Base-by-base conservation (phyloP, 2,113 vertebrate species). In the Boulengeromyrus knoepffleri region DNA sequence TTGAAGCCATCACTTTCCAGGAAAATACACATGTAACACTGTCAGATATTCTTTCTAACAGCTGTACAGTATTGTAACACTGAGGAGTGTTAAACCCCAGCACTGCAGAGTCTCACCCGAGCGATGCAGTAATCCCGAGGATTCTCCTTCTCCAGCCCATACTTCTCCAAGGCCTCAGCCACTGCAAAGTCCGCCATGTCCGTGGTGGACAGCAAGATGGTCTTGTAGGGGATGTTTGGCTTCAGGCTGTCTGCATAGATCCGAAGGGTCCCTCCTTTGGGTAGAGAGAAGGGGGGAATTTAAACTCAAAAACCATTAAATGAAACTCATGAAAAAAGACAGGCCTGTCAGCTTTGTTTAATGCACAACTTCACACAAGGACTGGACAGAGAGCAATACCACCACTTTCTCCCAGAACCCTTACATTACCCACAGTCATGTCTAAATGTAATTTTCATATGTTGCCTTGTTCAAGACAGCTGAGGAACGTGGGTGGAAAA, bases 171-270 rank as follows among this genome's bases (percentile, higher is more conserved):
- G n/a, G 98, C 98, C 92, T 99, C 99, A 5, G 96, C 94, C 93
- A 99, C 99, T 2, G 98, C 98, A 24, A 98, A 98, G 94, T 99
- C 98, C 0, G 98, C 97, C 8, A 97, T 97, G 94, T 99, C 98
- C 0, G 97, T 97, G 2, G 98, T 99, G 12, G 99, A 99, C 85
- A 99, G 95, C 90, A 99, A 96, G 96, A 99, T 99, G 93, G 99
- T 99, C 95, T 99, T 99, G 91, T 99, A 99, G 0, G 99, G 98
- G 93, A 99, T 99, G 95, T 99, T 99, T 92, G 99, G 98, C 94
- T 97, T 98, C 92, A 99, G 96, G 91, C 98, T 99, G 93, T 99
- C 98, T 0, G 99, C 99, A 87, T 99, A 99, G 92, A 99, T 99
- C 90, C 98, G 95, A 92, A 99, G 89, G 0, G 98, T 99, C 21